These are phyloP conservation scores for Odontomyia ornata DNA, from an alignment of 2,888 invertebrate species.

Conservation along the genomic window DNA sequence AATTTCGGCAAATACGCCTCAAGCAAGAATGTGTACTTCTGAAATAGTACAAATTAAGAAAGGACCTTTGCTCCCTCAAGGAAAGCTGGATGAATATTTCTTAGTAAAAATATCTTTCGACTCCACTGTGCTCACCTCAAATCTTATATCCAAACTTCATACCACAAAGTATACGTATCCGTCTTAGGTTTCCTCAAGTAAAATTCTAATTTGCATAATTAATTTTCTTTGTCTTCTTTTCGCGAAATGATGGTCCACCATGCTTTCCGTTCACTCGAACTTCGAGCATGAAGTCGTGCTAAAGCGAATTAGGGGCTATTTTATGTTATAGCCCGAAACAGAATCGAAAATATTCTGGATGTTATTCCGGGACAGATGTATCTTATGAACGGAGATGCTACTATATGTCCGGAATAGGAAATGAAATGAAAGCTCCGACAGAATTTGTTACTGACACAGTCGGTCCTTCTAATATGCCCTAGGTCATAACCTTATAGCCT, in stretches of 20 bases:
- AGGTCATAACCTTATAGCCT: slow-evolving; percentile 16
- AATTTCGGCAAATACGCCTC: too few species aligned
- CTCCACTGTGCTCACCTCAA: background rate
- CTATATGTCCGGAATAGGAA: slow-evolving; percentile 25
- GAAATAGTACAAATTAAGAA: background rate
- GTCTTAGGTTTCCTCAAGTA: background rate
- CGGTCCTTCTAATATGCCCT: slow-evolving; percentile 14
- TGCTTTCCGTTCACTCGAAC: background rate
- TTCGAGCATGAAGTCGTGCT: background rate
- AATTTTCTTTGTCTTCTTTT: slow-evolving; percentile 44
- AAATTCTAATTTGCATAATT: slow-evolving; percentile 48
- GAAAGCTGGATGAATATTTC: too few species aligned
- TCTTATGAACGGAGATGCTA: slow-evolving; percentile 16
- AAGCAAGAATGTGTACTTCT: too few species aligned
- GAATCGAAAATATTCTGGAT: slow-evolving; percentile 22
- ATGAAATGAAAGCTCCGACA: background rate
- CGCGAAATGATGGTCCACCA: background rate
- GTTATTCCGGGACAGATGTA: slow-evolving; percentile 24
- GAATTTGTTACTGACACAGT: slow-evolving; percentile 19
- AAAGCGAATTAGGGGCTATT: slow-evolving; percentile 5
- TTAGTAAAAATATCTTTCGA: background rate
- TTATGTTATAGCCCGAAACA: background rate
- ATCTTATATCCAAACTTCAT: slow-evolving; percentile 16
- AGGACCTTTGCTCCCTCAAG: background rate
- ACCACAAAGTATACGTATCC: background rate